phyloP scores from a whole-genome alignment of 2,888 invertebrate species.

The Metalampra italica region DNA sequence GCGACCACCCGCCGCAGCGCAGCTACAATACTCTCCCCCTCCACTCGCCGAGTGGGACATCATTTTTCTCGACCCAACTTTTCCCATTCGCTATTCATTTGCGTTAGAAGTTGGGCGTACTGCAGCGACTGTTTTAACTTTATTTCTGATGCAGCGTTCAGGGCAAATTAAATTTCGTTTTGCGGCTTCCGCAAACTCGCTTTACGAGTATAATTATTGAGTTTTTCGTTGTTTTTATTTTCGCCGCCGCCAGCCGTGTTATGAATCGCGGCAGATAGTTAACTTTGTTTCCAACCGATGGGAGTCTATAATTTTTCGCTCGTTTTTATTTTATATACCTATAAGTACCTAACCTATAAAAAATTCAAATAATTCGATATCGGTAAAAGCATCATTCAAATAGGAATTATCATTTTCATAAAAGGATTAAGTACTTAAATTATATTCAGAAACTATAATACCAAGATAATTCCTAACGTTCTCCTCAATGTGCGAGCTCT shows the following conservation, averaged over 20 bases:
- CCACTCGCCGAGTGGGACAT: slow-evolving; percentile 63
- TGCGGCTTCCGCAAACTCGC: slow-evolving; percentile 74
- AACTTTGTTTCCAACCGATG: slow-evolving; percentile 46
- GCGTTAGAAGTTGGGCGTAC: slow-evolving; percentile 76
- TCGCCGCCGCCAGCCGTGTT: slow-evolving; percentile 27
- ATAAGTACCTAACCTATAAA: too few relatives aligned
- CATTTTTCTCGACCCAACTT: slow-evolving; percentile 76
- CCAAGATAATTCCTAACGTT: slow-evolving; percentile 11
- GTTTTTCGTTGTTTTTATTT: slow-evolving; percentile 49
- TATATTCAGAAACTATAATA: background rate
- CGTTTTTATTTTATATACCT: background rate
- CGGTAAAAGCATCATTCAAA: background rate
- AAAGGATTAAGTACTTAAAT: background rate
- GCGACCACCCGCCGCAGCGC: background rate
- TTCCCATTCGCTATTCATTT: slow-evolving; percentile 78
- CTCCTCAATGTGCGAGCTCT: slow-evolving; percentile 16
- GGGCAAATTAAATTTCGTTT: slow-evolving; percentile 79
- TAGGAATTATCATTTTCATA: background rate
- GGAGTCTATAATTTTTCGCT: slow-evolving; percentile 14
- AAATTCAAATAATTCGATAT: too few relatives aligned
- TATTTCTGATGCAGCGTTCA: slow-evolving; percentile 79
- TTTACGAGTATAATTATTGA: slow-evolving; percentile 69
- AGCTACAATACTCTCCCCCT: slow-evolving; percentile 4
- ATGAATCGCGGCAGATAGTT: slow-evolving; percentile 45
- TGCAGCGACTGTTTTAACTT: slow-evolving; percentile 78